Percentiles rank a stretch among this genome's conserved stretches.
Conservation (phyloP, 64 coral and sea anemone genomes). For the Stichodactyla helianthus region DNA sequence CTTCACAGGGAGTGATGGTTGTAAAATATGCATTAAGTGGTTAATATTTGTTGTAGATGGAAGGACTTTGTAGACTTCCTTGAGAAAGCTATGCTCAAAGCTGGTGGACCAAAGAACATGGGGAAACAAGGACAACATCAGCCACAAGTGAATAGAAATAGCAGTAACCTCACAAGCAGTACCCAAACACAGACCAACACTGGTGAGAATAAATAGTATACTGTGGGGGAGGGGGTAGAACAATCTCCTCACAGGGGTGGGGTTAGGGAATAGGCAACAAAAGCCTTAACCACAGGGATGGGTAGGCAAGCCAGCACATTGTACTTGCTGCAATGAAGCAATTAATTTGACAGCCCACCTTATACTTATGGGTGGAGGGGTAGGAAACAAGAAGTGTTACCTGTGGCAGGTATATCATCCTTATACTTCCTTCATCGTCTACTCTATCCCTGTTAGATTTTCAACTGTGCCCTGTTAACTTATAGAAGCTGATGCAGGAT, state of each 20-base stretch:
- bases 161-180: conserved; percentile 26
- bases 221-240: not conserved
- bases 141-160: conserved; percentile 9
- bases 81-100: conserved; percentile 41
- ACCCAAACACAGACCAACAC: conserved; percentile 69
- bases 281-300: not conserved
- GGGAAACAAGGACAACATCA: conserved; percentile 10
- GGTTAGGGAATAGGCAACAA: not conserved
- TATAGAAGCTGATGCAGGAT: no score
- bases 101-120: not conserved
- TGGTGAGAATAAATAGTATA: not conserved
- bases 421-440: no score
- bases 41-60: conserved; percentile 36
- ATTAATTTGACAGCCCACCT: no score
- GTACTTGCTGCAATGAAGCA: no score
- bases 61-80: conserved; percentile 53
- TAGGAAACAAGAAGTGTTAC: not conserved
- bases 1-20: no score
- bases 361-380: not conserved
- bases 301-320: not conserved
- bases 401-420: no score
- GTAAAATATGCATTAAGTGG: no score
- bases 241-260: not conserved
- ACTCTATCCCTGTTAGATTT: no score
- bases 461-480: no score